Evolutionary conservation across 2,113 vertebrate genomes (phyloP).

Genomic region (Isichthys henryi): DNA sequence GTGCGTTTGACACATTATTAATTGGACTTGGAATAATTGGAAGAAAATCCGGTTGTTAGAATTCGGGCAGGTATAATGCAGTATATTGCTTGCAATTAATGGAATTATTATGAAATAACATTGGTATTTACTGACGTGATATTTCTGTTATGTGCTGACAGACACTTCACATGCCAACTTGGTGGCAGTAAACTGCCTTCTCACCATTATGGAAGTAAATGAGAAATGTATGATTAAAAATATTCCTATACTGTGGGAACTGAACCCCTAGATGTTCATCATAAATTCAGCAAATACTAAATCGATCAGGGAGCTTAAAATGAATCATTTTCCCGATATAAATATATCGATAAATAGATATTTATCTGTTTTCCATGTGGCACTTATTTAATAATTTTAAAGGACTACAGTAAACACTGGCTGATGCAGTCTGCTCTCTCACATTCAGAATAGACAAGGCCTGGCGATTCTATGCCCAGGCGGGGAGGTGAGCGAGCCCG

Average conservation of each 20-base stretch:
- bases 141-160: background rate
- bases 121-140: background rate
- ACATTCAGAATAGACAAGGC: background rate
- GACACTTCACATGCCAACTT: background rate
- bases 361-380: background rate
- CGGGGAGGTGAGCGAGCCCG: background rate
- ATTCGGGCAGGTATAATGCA: background rate
- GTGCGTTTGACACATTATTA: background rate
- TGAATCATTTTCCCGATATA: background rate
- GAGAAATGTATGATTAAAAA: background rate
- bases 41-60: background rate
- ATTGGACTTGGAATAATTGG: no score
- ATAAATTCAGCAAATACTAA: background rate
- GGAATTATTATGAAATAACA: background rate
- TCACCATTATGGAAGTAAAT: background rate
- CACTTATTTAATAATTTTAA: background rate
- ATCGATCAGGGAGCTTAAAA: background rate
- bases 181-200: background rate
- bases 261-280: background rate
- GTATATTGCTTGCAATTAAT: background rate
- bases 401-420: background rate
- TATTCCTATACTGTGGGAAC: background rate
- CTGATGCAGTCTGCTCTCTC: background rate
- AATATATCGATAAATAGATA: background rate
- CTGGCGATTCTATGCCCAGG: background rate